Conservation (phyloP, 2,888 invertebrate species). For the Gymnoscelis rufifasciata region DNA sequence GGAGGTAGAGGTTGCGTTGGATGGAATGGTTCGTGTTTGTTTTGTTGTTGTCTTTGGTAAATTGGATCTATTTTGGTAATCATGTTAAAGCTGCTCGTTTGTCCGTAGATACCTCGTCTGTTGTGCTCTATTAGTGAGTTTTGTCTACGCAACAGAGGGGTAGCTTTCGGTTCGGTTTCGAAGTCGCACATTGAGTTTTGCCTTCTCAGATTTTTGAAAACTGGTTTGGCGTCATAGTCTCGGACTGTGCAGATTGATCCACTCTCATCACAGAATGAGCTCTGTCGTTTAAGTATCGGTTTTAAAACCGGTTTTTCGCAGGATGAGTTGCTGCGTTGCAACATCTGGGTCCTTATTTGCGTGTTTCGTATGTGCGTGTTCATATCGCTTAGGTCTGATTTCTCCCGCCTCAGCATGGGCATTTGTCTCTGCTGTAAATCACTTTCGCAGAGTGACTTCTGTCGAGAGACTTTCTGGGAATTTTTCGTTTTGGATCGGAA, state of each 20-base stretch:
- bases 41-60: slow-evolving; percentile 76
- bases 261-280: slow-evolving; percentile 72
- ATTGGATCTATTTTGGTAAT: slow-evolving; percentile 78
- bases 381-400: slow-evolving; percentile 67
- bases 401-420: slow-evolving; percentile 68
- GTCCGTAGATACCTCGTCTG: slow-evolving; percentile 69
- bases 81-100: slow-evolving; percentile 72
- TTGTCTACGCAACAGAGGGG: slow-evolving; percentile 73
- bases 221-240: slow-evolving; percentile 70
- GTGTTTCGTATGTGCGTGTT: slow-evolving; percentile 66
- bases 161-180: slow-evolving; percentile 77
- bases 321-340: slow-evolving; percentile 73
- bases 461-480: slow-evolving; percentile 71
- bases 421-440: slow-evolving; percentile 68
- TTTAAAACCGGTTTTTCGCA: slow-evolving; percentile 70
- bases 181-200: slow-evolving; percentile 77
- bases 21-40: slow-evolving; percentile 72
- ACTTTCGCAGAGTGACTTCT: slow-evolving; percentile 72
- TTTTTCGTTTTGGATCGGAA: slow-evolving; percentile 76
- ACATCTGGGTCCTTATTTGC: slow-evolving; percentile 68
- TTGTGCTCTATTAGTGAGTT: slow-evolving; percentile 76
- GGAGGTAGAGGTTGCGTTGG: slow-evolving; percentile 75
- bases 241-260: slow-evolving; percentile 68
- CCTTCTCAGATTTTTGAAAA: slow-evolving; percentile 58
- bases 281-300: slow-evolving; percentile 73